Evolutionary conservation across 2,888 invertebrate genomes (phyloP), one percentile per base, ranked within the genome.

Genomic region (Antheraea assamensis): DNA sequence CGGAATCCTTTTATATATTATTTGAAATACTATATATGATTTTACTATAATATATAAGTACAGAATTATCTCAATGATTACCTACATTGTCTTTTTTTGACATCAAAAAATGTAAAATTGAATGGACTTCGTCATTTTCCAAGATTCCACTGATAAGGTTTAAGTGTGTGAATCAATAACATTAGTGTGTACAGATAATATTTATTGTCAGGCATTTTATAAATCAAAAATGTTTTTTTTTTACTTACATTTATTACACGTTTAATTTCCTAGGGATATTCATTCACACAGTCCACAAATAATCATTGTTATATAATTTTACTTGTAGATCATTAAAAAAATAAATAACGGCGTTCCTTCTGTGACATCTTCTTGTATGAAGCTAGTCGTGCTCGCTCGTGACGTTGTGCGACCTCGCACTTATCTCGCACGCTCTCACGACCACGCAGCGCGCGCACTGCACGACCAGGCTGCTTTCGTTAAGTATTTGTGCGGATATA

Each of bases 351-450:
- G 73, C 73, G 70, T 70, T 58, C 47, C 73, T 73, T 73, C 73
- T 73, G 73, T 70, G 68, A n/a, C 55, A 70, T 73, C 58, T 73
- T 73, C 68, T 73, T 70, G 58, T 70, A 70, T 73, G 73, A 70
- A 55, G 73, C 27, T 70, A 73, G 73, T 73, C 70, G 73, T 73
- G 73, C 58, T 35, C 83, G 87, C 84, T 91, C 92, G 89, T 90
- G 90, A 88, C 88, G 87, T 81, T 79, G 80, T 75, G 88, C 92
- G 93, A 93, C 93, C 92, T 91, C 90, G 90, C 87, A 91, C 90
- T 92, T 92, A 93, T 93, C 92, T 91, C 85, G 83, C 84, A 86
- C 86, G 88, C 88, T 91, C 92, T 92, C 93, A 93, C 93, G 93
- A 93, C 88, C 88, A 89, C 90, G 91, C 91, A 87, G 89, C 85